Evolutionary conservation across 2,888 invertebrate genomes (phyloP).

Genomic region (Pristionchus exspectatus): DNA sequence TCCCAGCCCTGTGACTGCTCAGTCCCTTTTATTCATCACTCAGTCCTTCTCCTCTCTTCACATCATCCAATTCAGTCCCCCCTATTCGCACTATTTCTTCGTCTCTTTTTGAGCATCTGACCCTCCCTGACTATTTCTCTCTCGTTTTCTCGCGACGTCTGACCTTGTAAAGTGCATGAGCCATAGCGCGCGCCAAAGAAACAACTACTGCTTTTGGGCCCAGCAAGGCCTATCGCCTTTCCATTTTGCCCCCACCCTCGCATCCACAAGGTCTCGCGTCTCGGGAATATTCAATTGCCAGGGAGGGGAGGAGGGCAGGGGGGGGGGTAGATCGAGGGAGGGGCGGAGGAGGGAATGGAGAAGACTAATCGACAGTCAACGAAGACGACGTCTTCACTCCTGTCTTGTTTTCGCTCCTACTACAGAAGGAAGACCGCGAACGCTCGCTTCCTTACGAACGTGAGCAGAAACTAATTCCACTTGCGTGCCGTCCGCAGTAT

Average conservation of each 20-base stretch:
- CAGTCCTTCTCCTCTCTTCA: not conserved
- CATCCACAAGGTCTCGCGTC: not conserved
- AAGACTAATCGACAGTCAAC: slow-evolving; percentile 13
- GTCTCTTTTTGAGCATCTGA: not conserved
- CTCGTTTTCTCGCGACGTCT: not conserved
- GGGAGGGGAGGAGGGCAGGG: not conserved
- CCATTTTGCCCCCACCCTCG: slow-evolving; percentile 16
- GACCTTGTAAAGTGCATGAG: not conserved
- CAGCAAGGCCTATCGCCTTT: not conserved
- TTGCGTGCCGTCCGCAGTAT: no score
- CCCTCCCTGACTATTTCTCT: no score
- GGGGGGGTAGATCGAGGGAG: not conserved
- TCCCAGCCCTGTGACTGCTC: not conserved
- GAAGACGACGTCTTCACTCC: not conserved
- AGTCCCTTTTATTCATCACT: slow-evolving; percentile 29
- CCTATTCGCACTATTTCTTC: not conserved
- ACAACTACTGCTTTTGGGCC: not conserved
- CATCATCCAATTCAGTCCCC: slow-evolving; percentile 17
- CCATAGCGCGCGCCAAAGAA: not conserved
- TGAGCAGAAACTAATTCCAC: no score
- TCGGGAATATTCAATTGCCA: slow-evolving; percentile 31
- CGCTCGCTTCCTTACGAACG: not conserved
- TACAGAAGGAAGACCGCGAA: not conserved
- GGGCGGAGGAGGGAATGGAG: not conserved
- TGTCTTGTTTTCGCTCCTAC: not conserved